Evolutionary conservation across 2,888 invertebrate species (phyloP).

Genomic region (Tricholauxania praeusta): DNA sequence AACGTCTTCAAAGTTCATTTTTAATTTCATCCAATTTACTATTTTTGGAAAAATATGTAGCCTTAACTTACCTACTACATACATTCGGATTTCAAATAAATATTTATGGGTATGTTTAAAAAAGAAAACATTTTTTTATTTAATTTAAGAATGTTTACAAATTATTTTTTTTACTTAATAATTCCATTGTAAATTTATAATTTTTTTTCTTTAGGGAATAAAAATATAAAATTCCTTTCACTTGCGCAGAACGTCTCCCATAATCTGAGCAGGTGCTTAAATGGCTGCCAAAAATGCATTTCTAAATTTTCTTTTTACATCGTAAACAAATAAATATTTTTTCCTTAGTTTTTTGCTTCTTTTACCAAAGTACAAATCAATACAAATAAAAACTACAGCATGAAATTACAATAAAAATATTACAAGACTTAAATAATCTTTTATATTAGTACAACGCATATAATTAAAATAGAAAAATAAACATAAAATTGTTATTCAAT

Average conservation of each 20-base stretch:
- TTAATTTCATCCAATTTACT: no score
- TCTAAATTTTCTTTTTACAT: constrained; percentile 37
- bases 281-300: constrained; percentile 62
- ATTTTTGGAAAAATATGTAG: no score
- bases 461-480: constrained; percentile 30
- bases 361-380: constrained; percentile 29
- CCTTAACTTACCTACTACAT: no score
- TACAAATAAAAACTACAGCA: constrained; percentile 34
- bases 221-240: constrained; percentile 64
- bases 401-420: constrained; percentile 35
- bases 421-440: constrained; percentile 39
- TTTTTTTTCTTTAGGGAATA: constrained; percentile 64
- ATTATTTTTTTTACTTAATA: constrained; percentile 42
- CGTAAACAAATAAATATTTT: constrained; percentile 32
- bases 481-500: constrained; percentile 1
- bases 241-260: constrained; percentile 44
- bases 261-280: constrained; percentile 47
- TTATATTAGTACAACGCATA: constrained; percentile 24
- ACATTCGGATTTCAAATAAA: no score
- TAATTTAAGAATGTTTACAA: constrained; percentile 39
- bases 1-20: no score
- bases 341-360: constrained; percentile 19
- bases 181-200: constrained; percentile 41
- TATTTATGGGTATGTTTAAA: constrained; percentile 25
- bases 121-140: constrained; percentile 37